phyloP scores from a whole-genome alignment of 2,113 vertebrate species.

The Xiphias gladius region DNA sequence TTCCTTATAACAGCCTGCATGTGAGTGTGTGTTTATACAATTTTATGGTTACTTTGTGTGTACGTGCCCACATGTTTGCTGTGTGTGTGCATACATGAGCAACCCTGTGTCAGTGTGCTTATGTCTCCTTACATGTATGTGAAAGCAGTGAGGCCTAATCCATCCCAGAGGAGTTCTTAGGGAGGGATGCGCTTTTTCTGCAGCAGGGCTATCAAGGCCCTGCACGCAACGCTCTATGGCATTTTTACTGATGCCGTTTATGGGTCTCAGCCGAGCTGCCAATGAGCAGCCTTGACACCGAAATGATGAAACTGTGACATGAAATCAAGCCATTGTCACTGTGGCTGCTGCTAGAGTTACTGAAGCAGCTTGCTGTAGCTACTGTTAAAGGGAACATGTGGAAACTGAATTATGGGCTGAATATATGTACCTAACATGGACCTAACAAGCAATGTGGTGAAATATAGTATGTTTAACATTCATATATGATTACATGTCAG shows the following conservation, averaged over 20 bases:
- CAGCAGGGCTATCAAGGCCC: conserved; percentile 60
- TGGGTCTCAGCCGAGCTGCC: conserved; percentile 44
- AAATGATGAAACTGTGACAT: conserved; percentile 74
- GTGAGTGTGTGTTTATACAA: conserved; percentile 2
- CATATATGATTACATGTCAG: conserved; percentile 25
- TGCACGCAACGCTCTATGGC: conserved; percentile 32
- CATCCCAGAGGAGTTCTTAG: conserved; percentile 66
- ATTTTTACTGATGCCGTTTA: conserved; percentile 72
- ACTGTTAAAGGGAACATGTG: conserved; percentile 22
- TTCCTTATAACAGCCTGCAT: conserved; percentile 1
- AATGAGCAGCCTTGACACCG: conserved; percentile 69
- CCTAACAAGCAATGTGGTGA: conserved; percentile 8
- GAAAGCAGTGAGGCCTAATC: conserved; percentile 57
- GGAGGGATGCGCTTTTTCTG: conserved; percentile 62
- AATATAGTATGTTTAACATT: conserved; percentile 43
- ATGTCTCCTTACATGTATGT: conserved; percentile 48
- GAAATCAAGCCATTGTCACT: conserved; percentile 55
- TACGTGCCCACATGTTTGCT: conserved; percentile 11
- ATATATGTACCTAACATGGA: conserved; percentile 16
- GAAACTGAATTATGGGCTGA: conserved; percentile 40
- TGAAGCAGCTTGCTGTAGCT: conserved; percentile 30
- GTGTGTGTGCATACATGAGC: conserved; percentile 21
- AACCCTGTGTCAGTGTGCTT: conserved; percentile 31
- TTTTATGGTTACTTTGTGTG: conserved; percentile 33
- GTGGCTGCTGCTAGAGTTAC: conserved; percentile 10